Percentiles rank a stretch among this genome's conserved stretches.
phyloP scores from a whole-genome alignment of 2,797 vertebrate species.

The Phataginus tricuspis region DNA sequence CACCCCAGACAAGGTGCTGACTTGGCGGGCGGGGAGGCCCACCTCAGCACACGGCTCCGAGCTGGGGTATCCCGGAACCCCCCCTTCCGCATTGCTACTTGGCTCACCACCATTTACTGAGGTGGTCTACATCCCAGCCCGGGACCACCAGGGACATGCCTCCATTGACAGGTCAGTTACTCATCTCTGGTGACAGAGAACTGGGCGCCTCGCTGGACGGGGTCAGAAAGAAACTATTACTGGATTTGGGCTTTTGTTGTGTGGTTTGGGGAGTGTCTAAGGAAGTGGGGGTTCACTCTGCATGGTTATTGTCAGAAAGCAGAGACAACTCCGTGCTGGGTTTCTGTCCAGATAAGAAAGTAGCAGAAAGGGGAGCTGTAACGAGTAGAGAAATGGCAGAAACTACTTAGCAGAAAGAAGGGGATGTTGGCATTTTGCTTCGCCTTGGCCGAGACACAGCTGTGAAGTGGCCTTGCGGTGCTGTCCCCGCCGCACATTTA shows the following conservation, averaged over 20 bases:
- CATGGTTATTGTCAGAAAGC: background rate
- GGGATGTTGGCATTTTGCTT: background rate
- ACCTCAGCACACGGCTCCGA: background rate
- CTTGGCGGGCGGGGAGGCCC: background rate
- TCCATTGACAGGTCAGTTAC: rapidly evolving
- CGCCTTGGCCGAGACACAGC: background rate
- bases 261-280: background rate
- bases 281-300: background rate
- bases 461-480: background rate
- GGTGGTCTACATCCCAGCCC: rapidly evolving
- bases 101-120: background rate
- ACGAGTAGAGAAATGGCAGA: background rate
- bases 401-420: background rate
- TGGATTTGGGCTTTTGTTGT: background rate
- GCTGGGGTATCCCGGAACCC: background rate
- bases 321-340: background rate
- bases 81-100: too few species aligned
- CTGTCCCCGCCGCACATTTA: too few species aligned
- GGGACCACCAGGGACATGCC: background rate
- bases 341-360: background rate
- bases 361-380: too few species aligned
- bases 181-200: background rate
- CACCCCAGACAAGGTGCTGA: background rate
- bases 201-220: rapidly evolving
- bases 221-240: background rate